Evolutionary conservation across 1,140 invertebrate species (phyloP), one percentile per base, ranked within the genome.

Genomic region (Papilio polyxenes): DNA sequence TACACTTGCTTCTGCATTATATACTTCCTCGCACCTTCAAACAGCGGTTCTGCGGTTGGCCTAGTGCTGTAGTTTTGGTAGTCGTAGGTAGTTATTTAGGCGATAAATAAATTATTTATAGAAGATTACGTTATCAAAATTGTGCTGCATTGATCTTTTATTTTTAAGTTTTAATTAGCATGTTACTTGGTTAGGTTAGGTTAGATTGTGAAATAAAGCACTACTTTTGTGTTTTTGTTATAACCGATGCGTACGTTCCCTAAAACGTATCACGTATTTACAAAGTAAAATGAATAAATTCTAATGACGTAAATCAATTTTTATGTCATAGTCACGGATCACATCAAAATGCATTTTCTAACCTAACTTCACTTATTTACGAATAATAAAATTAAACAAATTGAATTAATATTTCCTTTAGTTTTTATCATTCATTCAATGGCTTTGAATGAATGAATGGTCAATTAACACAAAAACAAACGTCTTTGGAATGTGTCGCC

Each of bases 341-440:
- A 31, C 23, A 31, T 31, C 51, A 53, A 13, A 53, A 53, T 6
- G 40, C 4, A 7, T 53, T 53, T 53, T 15, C 51, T 4, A 53
- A 53, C 13, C 2, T 53, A 2, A 53, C 15, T 13, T 53, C 4
- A 44, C 40, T 6, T 6, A 44, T 15, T 51, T 13, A 10, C n/a
- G n/a, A 51, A 51, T 9, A 11, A 17, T 56, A 2, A n/a, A 59
- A 59, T 59, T n/a, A 17, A 59, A 59, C 56, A 0, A 17, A 59
- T 59, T n/a, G 17, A 59, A n/a, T 7, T 17, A 65, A 31, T 23
- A 9, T 65, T 31, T 59, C 2, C 20, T 8, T 59, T 20, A 7
- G n/a, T 59, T 65, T 59, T 65, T 65, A 48, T 15, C 72, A 75
- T 75, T 48, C 44, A 75, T 44, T 51, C n/a, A 76, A 49, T 31